phyloP scores from a whole-genome alignment of 1,140 invertebrate species.

The Andrena cerasifolii region DNA sequence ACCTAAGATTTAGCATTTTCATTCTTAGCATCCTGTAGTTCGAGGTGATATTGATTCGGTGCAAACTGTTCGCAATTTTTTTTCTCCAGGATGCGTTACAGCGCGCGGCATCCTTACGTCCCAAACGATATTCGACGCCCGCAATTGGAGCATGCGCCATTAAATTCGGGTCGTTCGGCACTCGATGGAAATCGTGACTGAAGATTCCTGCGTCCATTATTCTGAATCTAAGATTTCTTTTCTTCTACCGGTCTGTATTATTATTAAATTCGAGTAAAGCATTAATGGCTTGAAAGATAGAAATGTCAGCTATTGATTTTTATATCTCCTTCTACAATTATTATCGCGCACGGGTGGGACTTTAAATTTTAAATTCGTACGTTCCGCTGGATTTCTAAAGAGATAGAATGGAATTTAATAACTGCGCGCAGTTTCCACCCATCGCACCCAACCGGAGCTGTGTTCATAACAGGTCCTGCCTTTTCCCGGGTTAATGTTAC shows the following conservation, averaged over 20 bases:
- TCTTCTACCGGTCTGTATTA: too few relatives aligned
- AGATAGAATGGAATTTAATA: too few relatives aligned
- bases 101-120: conserved; percentile 23
- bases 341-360: too few relatives aligned
- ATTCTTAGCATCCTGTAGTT: too few relatives aligned
- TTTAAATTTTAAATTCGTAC: not conserved
- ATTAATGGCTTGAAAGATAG: too few relatives aligned
- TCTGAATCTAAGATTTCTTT: too few relatives aligned
- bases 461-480: not conserved
- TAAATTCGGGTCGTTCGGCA: conserved; percentile 57
- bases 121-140: conserved; percentile 47
- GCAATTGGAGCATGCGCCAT: conserved; percentile 51
- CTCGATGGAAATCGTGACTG: conserved; percentile 50
- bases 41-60: too few relatives aligned
- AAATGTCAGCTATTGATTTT: too few relatives aligned
- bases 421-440: not conserved
- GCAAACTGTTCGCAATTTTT: too few relatives aligned
- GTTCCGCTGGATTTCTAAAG: too few relatives aligned
- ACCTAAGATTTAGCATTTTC: not conserved
- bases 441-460: not conserved
- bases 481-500: conserved; percentile 12
- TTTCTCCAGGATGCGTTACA: not conserved
- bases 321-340: too few relatives aligned
- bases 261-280: too few relatives aligned
- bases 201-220: conserved; percentile 8